These are phyloP conservation scores for Spinibarbus caldwelli DNA, from an alignment of 2,797 vertebrate genomes.

Conservation along the genomic window DNA sequence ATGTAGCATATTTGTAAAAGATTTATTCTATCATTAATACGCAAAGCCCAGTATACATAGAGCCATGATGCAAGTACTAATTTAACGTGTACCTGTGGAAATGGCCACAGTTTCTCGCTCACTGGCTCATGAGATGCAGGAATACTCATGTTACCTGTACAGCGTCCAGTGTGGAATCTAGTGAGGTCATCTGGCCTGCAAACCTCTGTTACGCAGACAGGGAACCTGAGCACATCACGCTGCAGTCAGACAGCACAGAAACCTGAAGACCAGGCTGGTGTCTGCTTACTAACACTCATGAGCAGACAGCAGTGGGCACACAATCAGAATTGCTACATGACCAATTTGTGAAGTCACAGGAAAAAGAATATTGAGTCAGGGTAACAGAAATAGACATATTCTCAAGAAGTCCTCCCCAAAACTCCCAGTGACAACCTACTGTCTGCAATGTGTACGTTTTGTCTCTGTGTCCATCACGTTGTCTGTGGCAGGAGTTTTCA, in stretches of 20 bases:
- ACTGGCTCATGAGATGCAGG: conserved; percentile 21
- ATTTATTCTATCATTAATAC: conserved; percentile 21
- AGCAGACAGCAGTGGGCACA: conserved; percentile 45
- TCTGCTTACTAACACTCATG: conserved; percentile 51
- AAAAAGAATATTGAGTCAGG: conserved; percentile 24
- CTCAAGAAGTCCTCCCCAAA: neutral
- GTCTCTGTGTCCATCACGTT: neutral
- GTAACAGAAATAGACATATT: conserved; percentile 23
- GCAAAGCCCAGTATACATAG: neutral
- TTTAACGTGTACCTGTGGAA: neutral
- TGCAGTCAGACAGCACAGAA: conserved; percentile 38
- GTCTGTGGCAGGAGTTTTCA: neutral
- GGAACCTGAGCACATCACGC: conserved; percentile 39
- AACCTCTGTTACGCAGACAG: conserved; percentile 49
- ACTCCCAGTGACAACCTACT: neutral
- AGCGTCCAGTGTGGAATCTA: conserved; percentile 49
- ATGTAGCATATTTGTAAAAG: conserved; percentile 25
- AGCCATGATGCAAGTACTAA: neutral
- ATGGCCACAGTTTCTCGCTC: conserved; percentile 17
- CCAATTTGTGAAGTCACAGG: conserved; percentile 31
- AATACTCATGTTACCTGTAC: conserved; percentile 47
- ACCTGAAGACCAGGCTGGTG: conserved; percentile 54
- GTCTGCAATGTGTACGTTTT: neutral
- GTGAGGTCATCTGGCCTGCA: conserved; percentile 47
- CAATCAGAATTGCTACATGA: conserved; percentile 47